Conservation (phyloP, 2,797 vertebrate genomes). For the Melopsittacus undulatus region DNA sequence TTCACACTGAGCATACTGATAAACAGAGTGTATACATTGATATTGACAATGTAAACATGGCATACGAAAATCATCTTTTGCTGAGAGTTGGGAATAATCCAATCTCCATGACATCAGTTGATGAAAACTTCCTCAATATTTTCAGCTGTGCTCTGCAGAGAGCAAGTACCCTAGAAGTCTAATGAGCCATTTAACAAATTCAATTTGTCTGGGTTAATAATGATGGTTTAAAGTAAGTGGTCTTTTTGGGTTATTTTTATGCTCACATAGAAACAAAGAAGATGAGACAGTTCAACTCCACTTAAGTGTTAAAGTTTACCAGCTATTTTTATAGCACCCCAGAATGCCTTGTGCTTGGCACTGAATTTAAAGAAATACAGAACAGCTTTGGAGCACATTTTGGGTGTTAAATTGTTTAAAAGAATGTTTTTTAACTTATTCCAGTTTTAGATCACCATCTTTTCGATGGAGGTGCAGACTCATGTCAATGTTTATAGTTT, state of each 20-base stretch:
- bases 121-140: background rate
- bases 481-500: background rate
- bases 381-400: background rate
- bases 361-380: background rate
- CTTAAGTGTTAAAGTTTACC: background rate
- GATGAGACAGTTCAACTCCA: background rate
- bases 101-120: background rate
- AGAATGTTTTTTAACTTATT: background rate
- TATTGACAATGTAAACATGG: background rate
- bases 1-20: background rate
- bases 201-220: background rate
- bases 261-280: background rate
- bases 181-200: background rate
- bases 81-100: background rate
- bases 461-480: background rate
- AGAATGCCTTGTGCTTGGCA: background rate
- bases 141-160: background rate
- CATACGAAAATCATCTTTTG: background rate
- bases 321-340: background rate
- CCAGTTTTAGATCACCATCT: background rate
- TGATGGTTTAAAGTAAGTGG: background rate
- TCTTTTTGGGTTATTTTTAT: background rate
- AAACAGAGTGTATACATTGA: background rate
- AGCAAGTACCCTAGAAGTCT: background rate
- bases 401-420: background rate